phyloP scores from a whole-genome alignment of 2,888 invertebrate genomes.

The Dynastes maya region DNA sequence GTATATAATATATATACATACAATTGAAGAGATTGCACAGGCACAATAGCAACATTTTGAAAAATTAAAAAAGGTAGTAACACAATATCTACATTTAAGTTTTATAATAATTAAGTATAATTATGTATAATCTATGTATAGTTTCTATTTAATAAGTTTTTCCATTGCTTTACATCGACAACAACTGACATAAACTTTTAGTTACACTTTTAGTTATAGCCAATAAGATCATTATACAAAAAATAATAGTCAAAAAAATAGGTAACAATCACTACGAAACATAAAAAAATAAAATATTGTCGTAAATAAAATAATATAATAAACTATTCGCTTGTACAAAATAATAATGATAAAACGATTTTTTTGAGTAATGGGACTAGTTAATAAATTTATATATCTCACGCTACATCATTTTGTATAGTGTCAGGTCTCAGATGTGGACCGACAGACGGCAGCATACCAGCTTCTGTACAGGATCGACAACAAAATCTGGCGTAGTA shows the following conservation, averaged over 20 bases:
- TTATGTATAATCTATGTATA: constrained; percentile 44
- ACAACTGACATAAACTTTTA: constrained; percentile 48
- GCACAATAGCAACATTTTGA: constrained; percentile 49
- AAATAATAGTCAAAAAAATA: constrained; percentile 40
- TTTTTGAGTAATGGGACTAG: constrained; percentile 51
- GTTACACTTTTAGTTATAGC: constrained; percentile 47
- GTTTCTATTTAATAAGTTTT: constrained; percentile 18
- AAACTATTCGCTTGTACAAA: constrained; percentile 49
- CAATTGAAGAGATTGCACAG: constrained; percentile 56
- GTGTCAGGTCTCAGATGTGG: constrained; percentile 48
- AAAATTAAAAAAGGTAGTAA: constrained; percentile 45
- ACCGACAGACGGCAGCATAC: constrained; percentile 76
- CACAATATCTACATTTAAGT: constrained; percentile 52
- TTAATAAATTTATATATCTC: constrained; percentile 46
- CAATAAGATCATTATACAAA: constrained; percentile 42
- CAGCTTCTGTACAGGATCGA: constrained; percentile 91
- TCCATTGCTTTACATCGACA: constrained; percentile 42
- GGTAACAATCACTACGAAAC: constrained; percentile 50
- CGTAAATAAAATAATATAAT: constrained; percentile 43
- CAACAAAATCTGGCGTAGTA: constrained; percentile 97
- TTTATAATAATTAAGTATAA: constrained; percentile 43
- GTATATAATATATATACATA: constrained; percentile 56
- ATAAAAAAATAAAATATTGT: constrained; percentile 47
- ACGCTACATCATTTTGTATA: constrained; percentile 52
- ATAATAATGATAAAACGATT: constrained; percentile 37